Conservation (phyloP, 92 coral and sea anemone species). For the Meandrina meandrites region DNA sequence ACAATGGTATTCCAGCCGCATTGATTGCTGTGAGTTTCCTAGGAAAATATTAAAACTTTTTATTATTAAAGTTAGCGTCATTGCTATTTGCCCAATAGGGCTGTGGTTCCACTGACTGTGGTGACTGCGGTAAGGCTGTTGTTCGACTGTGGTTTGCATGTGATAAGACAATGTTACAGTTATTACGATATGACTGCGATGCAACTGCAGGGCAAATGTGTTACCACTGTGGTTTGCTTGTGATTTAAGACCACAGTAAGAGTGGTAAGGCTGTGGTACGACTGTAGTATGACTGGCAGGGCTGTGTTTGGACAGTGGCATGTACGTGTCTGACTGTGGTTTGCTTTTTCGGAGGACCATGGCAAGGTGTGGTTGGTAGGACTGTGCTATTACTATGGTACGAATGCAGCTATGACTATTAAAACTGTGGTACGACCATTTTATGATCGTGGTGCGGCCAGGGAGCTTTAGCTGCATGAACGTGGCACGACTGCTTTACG, state of each 20-base stretch:
- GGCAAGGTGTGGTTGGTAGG: neutral
- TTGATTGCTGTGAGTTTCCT: slow-evolving; percentile 65
- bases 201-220: too few relatives aligned
- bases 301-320: neutral
- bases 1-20: slow-evolving; percentile 83
- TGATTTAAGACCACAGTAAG: neutral
- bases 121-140: too few relatives aligned
- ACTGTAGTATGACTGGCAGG: neutral
- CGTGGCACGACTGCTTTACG: neutral
- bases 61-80: neutral
- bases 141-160: too few relatives aligned
- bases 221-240: too few relatives aligned
- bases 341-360: neutral
- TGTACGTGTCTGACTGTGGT: neutral
- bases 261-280: neutral
- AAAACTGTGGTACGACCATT: neutral
- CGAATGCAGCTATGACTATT: neutral
- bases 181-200: too few relatives aligned
- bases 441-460: neutral
- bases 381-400: neutral
- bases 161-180: too few relatives aligned
- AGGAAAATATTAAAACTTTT: neutral
- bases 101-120: too few relatives aligned
- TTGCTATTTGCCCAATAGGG: too few relatives aligned
- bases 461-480: neutral